Base-by-base conservation (phyloP, 2,797 vertebrate genomes). In the Notoglanidium macrostoma region DNA sequence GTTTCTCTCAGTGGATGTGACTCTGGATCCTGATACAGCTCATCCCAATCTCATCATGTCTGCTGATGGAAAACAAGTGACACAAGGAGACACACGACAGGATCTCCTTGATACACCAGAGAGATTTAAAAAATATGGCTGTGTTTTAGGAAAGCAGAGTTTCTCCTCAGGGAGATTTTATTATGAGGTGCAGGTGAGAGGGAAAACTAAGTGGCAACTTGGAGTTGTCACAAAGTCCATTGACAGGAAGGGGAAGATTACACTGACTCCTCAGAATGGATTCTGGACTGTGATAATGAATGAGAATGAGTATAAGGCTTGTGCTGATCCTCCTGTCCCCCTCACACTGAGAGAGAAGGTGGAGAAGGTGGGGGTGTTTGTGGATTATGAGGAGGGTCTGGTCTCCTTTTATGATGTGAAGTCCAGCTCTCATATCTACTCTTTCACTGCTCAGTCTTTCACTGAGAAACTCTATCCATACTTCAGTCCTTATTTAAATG, bases 341-440 rank as follows among this genome's bases (percentile, higher is more conserved):
- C 67, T 86, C 40, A n/a, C 82, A 7, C 46, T 88, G 29, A 89
- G 23, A 70, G 82, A 70, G 83, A 87, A 51, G 74, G 89, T 57
- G 32, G 84, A 87, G 49, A 90, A 1, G 19, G 65, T 68, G 86
- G 91, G 90, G 51, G 89, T 92, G 85, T 92, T 86, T 89, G 86
- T 90, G 84, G 84, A 91, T 86, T 89, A 89, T 87, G 78, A 89
- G n/a, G 49, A 68, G 74, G 88, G 90, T 55, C 82, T 88, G 87
- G 89, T 92, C 77, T 91, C 90, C 26, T 92, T 92, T 85, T 90
- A 85, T 89, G 86, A 88, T 84, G 88, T 87, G 29, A 73, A 89
- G 10, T 29, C 74, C 85, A 88, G 76, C 54, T 19, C 63, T 87
- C 89, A 87, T 72, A 77, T 77, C 7, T 77, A 77, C 49, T 77